Percentiles rank a stretch among this genome's conserved stretches.
Evolutionary conservation across 2,113 vertebrate species (phyloP).

Genomic region (Candoia aspera): DNA sequence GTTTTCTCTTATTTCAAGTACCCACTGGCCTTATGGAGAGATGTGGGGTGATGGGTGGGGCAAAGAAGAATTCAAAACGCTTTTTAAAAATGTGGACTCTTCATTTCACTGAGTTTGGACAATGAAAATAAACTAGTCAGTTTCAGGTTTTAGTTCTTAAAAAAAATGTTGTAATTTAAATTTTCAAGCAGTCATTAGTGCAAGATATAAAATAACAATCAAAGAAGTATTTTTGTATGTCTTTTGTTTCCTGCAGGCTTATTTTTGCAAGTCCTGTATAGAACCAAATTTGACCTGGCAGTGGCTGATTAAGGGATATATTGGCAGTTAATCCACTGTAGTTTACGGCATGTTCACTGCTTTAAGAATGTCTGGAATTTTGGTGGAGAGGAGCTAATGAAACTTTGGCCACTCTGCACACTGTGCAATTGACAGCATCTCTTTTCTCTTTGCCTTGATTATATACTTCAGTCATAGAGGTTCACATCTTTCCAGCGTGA

Average conservation of each 20-base stretch:
- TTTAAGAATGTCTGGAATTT: conserved; percentile 79
- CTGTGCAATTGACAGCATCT: conserved; percentile 61
- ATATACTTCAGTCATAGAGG: conserved; percentile 53
- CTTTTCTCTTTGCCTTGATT: conserved; percentile 59
- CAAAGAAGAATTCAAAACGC: neutral
- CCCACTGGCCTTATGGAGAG: neutral
- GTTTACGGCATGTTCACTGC: conserved; percentile 70
- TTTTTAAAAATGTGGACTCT: conserved; percentile 14
- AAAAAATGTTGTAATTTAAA: conserved; percentile 34
- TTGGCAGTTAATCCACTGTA: conserved; percentile 75
- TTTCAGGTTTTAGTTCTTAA: conserved; percentile 36
- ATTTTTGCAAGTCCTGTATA: conserved; percentile 29
- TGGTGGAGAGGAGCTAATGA: conserved; percentile 68
- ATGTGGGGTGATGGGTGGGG: neutral
- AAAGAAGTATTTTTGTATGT: rapidly evolving
- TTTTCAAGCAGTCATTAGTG: neutral
- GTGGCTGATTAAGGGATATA: conserved; percentile 68
- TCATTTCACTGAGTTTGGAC: conserved; percentile 23
- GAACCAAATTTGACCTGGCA: conserved; percentile 56
- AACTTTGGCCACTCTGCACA: conserved; percentile 66
- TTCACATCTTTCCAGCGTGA: conserved; percentile 40
- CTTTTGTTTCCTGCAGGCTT: conserved; percentile 36
- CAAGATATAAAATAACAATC: too few species aligned
- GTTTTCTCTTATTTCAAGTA: neutral
- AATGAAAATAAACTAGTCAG: conserved; percentile 32